Percentiles rank a stretch among this genome's conserved stretches.
phyloP scores from a whole-genome alignment of 64 coral and sea anemone species.

The Pocillopora damicornis region DNA sequence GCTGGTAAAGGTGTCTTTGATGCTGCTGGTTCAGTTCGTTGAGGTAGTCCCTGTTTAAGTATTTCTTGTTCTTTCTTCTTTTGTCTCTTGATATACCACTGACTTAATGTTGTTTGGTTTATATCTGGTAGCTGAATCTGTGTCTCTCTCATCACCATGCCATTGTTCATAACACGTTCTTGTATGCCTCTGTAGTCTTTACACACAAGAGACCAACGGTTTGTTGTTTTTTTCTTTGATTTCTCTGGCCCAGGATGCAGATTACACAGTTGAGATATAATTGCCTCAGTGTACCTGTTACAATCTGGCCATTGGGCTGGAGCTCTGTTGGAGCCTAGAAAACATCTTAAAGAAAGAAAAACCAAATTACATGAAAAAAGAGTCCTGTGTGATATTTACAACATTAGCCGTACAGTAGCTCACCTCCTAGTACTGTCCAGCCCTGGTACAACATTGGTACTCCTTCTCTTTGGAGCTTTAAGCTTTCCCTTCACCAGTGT shows the following conservation, averaged over 20 bases:
- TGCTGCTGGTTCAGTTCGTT: background rate
- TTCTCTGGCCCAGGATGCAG: background rate
- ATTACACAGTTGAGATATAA: conserved; percentile 4
- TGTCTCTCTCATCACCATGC: conserved; percentile 17
- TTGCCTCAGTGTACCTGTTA: conserved; percentile 59
- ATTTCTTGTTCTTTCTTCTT: conserved; percentile 14
- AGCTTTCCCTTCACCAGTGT: conserved; percentile 31
- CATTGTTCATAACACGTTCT: background rate
- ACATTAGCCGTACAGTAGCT: background rate
- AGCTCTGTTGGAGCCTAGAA: conserved; percentile 32
- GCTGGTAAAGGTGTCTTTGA: background rate
- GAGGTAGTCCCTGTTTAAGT: background rate
- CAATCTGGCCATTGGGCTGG: conserved; percentile 52
- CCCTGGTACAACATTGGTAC: conserved; percentile 32
- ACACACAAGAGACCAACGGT: background rate
- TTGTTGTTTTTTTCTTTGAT: background rate
- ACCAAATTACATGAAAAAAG: no score
- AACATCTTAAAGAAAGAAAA: conserved; percentile 36
- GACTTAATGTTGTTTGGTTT: conserved; percentile 39
- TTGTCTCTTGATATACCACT: conserved; percentile 35
- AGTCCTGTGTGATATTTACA: background rate
- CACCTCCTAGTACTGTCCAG: conserved; percentile 48
- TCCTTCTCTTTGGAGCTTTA: conserved; percentile 22
- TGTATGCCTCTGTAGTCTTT: conserved; percentile 9
- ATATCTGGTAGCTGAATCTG: conserved; percentile 40